phyloP scores from a whole-genome alignment of 35 echinoderm and acorn worm species.

The Eucidaris tribuloides region DNA sequence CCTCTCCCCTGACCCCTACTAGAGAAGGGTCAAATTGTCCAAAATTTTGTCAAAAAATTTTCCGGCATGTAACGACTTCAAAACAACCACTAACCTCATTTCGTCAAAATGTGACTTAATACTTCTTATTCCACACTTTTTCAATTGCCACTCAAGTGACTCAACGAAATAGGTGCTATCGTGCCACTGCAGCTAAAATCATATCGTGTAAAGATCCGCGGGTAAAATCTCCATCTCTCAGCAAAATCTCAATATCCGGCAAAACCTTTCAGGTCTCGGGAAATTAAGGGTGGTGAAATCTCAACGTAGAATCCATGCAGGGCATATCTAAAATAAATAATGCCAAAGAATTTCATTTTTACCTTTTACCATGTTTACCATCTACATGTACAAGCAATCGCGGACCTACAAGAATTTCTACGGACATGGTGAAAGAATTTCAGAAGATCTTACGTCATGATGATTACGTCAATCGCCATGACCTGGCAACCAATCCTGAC shows the following conservation, averaged over 20 bases:
- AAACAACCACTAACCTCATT: too few relatives aligned
- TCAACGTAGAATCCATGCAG: not conserved
- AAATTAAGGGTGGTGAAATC: not conserved
- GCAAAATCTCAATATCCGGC: not conserved
- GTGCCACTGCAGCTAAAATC: not conserved
- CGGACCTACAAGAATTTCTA: constrained; percentile 83
- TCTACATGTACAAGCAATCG: not conserved
- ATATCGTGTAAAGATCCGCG: not conserved
- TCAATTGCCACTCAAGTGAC: too few relatives aligned
- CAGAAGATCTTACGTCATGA: constrained; percentile 95
- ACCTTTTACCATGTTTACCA: not conserved
- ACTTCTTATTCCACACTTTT: too few relatives aligned
- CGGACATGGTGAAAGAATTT: constrained; percentile 96
- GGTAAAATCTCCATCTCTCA: not conserved
- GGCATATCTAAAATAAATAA: not conserved
- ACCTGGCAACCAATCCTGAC: constrained; percentile 86
- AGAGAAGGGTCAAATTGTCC: too few relatives aligned
- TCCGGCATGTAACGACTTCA: too few relatives aligned
- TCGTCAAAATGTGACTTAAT: too few relatives aligned
- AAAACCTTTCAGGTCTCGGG: not conserved
- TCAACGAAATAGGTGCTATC: too few relatives aligned
- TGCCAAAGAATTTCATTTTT: not conserved
- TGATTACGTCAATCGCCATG: constrained; percentile 77
- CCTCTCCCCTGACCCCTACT: too few relatives aligned
- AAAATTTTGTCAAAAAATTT: too few relatives aligned